These are phyloP conservation scores for Engraulis encrasicolus DNA, from an alignment of 2,113 vertebrate genomes.

Conservation along the genomic window DNA sequence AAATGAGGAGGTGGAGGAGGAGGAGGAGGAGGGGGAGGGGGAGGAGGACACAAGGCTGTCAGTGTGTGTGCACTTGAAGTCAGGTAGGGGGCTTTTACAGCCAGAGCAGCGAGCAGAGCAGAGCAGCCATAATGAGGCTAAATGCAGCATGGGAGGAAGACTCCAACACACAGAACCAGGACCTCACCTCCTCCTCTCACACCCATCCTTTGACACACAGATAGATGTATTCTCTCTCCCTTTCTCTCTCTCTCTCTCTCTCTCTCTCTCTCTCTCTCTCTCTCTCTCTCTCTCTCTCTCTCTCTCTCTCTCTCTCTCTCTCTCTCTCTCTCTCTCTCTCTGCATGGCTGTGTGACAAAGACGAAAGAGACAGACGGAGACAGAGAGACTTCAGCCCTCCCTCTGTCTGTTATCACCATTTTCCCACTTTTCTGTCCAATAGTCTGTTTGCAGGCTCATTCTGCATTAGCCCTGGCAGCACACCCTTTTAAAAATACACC, in stretches of 20 bases:
- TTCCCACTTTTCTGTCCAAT: neutral
- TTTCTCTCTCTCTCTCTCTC: too few species aligned
- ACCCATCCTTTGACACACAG: neutral
- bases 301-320: too few species aligned
- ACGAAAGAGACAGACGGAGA: too few species aligned
- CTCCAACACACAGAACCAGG: neutral
- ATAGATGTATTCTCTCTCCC: neutral
- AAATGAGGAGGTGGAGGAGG: neutral
- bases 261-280: too few species aligned
- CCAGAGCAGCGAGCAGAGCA: slow-evolving; percentile 31
- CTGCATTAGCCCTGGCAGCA: neutral
- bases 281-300: too few species aligned
- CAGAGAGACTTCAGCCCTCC: neutral
- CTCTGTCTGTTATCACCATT: neutral
- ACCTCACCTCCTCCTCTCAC: neutral
- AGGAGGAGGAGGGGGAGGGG: neutral
- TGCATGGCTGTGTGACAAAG: too few species aligned
- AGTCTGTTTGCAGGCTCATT: neutral
- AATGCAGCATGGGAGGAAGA: slow-evolving; percentile 14
- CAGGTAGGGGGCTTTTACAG: slow-evolving; percentile 8
- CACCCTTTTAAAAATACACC: neutral
- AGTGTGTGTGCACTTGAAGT: slow-evolving; percentile 34
- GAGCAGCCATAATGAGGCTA: slow-evolving; percentile 20
- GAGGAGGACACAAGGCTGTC: neutral
- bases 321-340: too few species aligned